Evolutionary conservation across 2,113 vertebrate genomes (phyloP).

Genomic region (Rhabdomys dilectus): DNA sequence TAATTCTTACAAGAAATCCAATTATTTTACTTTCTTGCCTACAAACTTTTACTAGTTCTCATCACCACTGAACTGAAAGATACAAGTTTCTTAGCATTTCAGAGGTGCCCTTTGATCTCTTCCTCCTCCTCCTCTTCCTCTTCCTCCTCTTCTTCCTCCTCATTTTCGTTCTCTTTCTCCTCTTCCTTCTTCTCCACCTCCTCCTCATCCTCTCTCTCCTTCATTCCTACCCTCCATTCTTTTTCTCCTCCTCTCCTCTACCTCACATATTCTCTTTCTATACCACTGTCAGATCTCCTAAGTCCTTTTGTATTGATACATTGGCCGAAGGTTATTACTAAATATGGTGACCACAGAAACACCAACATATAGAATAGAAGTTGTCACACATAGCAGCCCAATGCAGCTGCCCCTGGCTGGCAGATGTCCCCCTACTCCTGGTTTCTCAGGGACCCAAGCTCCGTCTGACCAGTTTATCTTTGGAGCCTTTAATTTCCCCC

Average conservation of each 20-base stretch:
- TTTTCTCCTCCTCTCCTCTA: too few relatives aligned
- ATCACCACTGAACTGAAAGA: not conserved
- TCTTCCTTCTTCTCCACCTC: fast-evolving
- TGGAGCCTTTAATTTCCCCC: not conserved
- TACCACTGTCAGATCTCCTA: not conserved
- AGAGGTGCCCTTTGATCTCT: not conserved
- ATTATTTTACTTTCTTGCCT: constrained; percentile 26
- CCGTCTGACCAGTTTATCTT: not conserved
- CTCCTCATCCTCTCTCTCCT: fast-evolving
- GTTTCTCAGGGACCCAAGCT: not conserved
- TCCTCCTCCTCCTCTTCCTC: not conserved
- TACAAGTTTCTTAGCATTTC: not conserved
- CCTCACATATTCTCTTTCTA: not conserved
- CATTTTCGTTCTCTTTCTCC: too few relatives aligned
- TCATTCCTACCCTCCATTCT: not conserved
- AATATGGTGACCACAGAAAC: not conserved
- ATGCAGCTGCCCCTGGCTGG: not conserved
- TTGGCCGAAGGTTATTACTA: not conserved
- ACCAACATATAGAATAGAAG: not conserved
- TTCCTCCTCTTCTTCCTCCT: not conserved
- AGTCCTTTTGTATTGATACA: not conserved
- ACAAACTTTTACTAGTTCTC: not conserved
- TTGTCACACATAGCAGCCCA: not conserved
- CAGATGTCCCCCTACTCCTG: not conserved
- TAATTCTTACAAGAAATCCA: not conserved